These are phyloP conservation scores for Nicator chloris DNA, from an alignment of 2,113 vertebrate species.

Conservation along the genomic window DNA sequence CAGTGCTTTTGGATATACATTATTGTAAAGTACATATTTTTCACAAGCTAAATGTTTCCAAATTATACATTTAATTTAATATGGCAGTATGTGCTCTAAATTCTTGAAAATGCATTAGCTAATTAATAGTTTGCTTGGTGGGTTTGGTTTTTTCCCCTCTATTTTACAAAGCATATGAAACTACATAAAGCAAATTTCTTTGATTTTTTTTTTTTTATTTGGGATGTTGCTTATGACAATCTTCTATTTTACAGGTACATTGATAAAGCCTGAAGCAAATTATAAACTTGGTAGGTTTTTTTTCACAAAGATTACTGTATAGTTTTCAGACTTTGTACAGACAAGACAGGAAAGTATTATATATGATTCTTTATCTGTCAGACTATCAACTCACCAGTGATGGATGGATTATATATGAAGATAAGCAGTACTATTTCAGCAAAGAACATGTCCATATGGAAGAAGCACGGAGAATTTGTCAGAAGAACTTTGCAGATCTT, in stretches of 20 bases:
- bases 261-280: conserved; percentile 6
- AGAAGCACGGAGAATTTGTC: conserved; percentile 79
- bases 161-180: neutral
- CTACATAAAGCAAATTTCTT: neutral
- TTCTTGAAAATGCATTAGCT: neutral
- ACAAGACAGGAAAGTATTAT: neutral
- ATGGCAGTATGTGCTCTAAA: neutral
- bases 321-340: neutral
- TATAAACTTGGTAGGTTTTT: neutral
- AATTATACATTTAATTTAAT: neutral
- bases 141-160: neutral
- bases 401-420: conserved; percentile 84
- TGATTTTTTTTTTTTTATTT: neutral
- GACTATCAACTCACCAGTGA: conserved; percentile 78
- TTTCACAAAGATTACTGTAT: neutral
- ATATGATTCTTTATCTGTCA: conserved; percentile 38
- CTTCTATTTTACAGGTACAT: neutral
- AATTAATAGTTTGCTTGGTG: neutral
- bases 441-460: conserved; percentile 77
- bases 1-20: neutral
- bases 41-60: neutral
- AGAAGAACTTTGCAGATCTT: conserved; percentile 85
- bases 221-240: neutral
- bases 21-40: neutral
- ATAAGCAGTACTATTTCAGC: conserved; percentile 87